Conservation (phyloP, 2,113 vertebrate species). For the Plecotus auritus region DNA sequence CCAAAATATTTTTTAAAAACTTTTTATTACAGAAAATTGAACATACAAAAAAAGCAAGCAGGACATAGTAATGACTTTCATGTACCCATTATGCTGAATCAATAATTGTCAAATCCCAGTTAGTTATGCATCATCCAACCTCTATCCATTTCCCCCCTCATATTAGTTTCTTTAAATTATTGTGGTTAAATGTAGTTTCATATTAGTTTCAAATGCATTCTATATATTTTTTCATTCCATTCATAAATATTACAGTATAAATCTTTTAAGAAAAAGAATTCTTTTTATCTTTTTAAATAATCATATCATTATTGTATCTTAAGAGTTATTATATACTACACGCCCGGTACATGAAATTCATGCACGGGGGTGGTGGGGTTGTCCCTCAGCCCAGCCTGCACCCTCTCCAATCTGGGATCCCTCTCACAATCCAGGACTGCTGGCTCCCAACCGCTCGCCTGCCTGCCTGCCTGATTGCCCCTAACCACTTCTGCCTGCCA, state of each 20-base stretch:
- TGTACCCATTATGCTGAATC: background rate
- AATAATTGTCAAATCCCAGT: background rate
- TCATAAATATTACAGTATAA: background rate
- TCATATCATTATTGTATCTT: background rate
- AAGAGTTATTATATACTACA: background rate
- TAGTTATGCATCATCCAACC: background rate
- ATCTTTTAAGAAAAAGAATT: background rate
- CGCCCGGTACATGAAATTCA: no score
- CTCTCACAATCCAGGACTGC: no score
- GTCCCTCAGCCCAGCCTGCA: no score
- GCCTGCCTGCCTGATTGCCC: no score
- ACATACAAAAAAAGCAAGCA: background rate
- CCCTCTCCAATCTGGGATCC: no score
- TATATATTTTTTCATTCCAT: background rate
- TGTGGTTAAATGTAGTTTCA: background rate
- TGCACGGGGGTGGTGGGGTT: no score
- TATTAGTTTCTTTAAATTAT: background rate
- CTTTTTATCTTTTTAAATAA: background rate
- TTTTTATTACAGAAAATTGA: background rate
- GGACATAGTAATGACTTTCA: background rate
- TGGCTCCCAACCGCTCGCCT: no score
- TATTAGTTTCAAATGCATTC: constrained; percentile 7
- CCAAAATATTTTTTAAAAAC: background rate
- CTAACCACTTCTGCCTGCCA: no score
- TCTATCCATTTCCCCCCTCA: background rate